Evolutionary conservation across 1,140 invertebrate species (phyloP), one percentile per base, ranked within the genome.

Genomic region (Pogonomyrmex californicus): DNA sequence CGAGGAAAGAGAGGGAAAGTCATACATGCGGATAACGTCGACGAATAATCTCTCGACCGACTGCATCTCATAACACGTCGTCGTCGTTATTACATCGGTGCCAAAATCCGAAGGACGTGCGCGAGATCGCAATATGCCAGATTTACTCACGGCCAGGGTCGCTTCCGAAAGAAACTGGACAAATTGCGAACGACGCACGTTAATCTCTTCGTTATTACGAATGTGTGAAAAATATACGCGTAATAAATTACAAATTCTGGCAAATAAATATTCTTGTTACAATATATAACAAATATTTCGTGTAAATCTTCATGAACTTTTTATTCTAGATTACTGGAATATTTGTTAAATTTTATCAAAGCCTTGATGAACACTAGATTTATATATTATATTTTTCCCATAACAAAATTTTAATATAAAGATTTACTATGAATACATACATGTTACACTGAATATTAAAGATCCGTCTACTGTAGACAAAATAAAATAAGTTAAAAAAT

Each of bases 131-230:
- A 79, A 82, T 71, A 60, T 56, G 78, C 66, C 65, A 17, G 23
- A 82, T 82, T 82, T 82, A 82, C 58, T 66, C 66, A 82, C 41
- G 78, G 78, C 51, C 78, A 82, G 38, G 51, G 51, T 82, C 66
- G 38, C 6, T 33, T 17, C 17, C 65, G 23, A 41, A 54, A 65
- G 41, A 78, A 5, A 36, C 36, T 23, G 23, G 17, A 66, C n/a
- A 51, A 36, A 9, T 38, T 23, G 17, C 14, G 17, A 70, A 23
- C 38, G 14, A 44, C 5, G 36, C 33, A 5, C 38, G 17, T 4
- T 5, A 30, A 23, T 41, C 1, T 0, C 70, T n/a, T 7, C 7
- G 6, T 81, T n/a, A 23, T 56, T 14, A 36, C 41, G 1, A 66
- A 9, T 1, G 4, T 66, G 54, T 38, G 30, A 77, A 62, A 62